These are phyloP conservation scores for Argynnis bischoffii DNA, from an alignment of 2,888 invertebrate genomes.

Conservation along the genomic window DNA sequence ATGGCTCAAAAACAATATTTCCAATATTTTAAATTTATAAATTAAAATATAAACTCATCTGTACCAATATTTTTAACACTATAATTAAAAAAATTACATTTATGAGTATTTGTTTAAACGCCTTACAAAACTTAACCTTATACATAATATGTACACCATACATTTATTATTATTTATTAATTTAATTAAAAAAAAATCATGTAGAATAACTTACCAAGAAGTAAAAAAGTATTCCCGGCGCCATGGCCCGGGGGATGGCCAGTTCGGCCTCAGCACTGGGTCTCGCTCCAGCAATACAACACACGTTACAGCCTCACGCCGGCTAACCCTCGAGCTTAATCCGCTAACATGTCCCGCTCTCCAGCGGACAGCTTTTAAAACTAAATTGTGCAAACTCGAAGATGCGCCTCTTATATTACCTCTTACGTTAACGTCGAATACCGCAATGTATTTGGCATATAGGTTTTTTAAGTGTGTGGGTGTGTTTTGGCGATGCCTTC, in stretches of 20 bases:
- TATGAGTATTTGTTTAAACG: no score
- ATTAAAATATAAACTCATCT: no score
- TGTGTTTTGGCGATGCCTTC: slow-evolving; percentile 62
- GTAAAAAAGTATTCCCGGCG: slow-evolving; percentile 68
- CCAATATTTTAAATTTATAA: no score
- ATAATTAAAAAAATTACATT: no score
- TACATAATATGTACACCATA: not conserved
- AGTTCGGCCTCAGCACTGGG: slow-evolving; percentile 53
- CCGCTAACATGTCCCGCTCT: slow-evolving; percentile 75
- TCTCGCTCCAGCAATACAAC: slow-evolving; percentile 51
- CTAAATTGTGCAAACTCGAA: slow-evolving; percentile 81
- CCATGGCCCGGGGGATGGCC: slow-evolving; percentile 74
- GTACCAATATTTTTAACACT: no score
- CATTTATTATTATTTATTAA: not conserved
- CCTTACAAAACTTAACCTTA: no score
- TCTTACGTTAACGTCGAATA: slow-evolving; percentile 78
- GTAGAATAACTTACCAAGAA: slow-evolving; percentile 64
- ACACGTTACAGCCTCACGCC: slow-evolving; percentile 57
- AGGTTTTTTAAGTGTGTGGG: slow-evolving; percentile 62
- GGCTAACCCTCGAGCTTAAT: slow-evolving; percentile 61
- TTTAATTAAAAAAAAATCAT: not conserved
- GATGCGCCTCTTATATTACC: slow-evolving; percentile 82
- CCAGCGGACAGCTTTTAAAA: slow-evolving; percentile 73
- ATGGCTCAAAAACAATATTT: no score
- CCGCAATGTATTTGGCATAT: slow-evolving; percentile 80